A percentile compares a stretch with the other conserved stretches of the same genome.
These are phyloP conservation scores for Ormyrus nitidulus DNA, from an alignment of 2,888 invertebrate species.

Conservation along the genomic window DNA sequence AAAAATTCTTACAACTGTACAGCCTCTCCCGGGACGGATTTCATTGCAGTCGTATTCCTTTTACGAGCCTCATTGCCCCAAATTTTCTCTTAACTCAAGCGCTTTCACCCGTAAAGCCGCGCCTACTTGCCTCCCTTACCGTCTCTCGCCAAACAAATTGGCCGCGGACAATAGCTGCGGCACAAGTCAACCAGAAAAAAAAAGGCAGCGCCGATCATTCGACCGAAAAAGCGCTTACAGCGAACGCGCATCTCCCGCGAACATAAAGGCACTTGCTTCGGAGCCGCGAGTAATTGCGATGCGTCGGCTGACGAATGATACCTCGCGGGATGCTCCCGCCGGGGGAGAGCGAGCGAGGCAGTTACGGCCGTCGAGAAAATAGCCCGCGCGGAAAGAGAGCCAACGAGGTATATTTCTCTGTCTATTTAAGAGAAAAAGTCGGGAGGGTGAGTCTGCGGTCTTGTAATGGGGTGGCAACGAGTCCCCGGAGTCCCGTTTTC, in stretches of 20 bases:
- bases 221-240: not conserved
- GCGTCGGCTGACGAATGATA: slow-evolving; percentile 68
- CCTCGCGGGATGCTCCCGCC: slow-evolving; percentile 63
- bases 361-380: slow-evolving; percentile 37
- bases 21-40: too few relatives aligned
- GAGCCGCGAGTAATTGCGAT: slow-evolving; percentile 67
- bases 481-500: slow-evolving; percentile 73
- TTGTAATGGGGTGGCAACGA: slow-evolving; percentile 75
- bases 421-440: slow-evolving; percentile 56
- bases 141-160: too few relatives aligned
- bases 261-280: slow-evolving; percentile 63
- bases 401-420: not conserved
- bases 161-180: not conserved
- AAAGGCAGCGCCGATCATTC: not conserved
- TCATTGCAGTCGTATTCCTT: too few relatives aligned
- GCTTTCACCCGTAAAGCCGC: too few relatives aligned
- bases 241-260: slow-evolving; percentile 25
- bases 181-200: not conserved
- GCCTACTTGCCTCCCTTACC: too few relatives aligned
- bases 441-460: slow-evolving; percentile 54
- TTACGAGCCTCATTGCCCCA: too few relatives aligned
- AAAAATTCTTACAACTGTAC: too few relatives aligned
- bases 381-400: slow-evolving; percentile 9
- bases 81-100: too few relatives aligned
- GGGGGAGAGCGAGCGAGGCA: slow-evolving; percentile 13